Evolutionary conservation across 2,797 vertebrate genomes (phyloP).

Genomic region (Peromyscus nudipes): DNA sequence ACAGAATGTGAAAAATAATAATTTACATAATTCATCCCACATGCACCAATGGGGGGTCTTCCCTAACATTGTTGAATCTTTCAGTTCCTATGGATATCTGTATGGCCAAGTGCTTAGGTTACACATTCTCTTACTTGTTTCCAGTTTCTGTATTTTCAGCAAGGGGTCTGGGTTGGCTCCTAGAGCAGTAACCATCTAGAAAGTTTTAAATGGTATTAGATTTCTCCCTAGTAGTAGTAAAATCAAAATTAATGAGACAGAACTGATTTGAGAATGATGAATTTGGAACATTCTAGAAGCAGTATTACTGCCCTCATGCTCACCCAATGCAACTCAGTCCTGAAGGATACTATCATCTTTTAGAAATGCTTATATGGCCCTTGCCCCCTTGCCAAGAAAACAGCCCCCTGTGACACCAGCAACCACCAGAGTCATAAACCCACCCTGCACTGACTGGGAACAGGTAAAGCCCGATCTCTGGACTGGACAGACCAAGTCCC

Average conservation of each 20-base stretch:
- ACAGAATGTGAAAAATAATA: background rate
- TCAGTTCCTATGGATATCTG: background rate
- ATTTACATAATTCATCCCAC: constrained; percentile 30
- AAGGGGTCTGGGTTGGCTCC: background rate
- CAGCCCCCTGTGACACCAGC: too few relatives aligned
- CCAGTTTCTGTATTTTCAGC: constrained; percentile 21
- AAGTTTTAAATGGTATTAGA: constrained; percentile 64
- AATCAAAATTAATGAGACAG: constrained; percentile 73
- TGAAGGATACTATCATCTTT: constrained; percentile 40
- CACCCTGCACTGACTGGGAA: too few relatives aligned
- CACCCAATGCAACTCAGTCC: constrained; percentile 41
- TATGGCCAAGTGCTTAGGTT: background rate
- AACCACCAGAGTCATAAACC: too few relatives aligned
- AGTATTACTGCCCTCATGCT: background rate
- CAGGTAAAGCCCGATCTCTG: too few relatives aligned
- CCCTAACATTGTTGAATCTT: background rate
- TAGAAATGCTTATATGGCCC: background rate
- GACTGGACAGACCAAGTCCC: too few relatives aligned
- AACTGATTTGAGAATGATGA: constrained; percentile 66
- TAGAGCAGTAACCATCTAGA: constrained; percentile 42
- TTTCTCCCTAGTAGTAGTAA: constrained; percentile 59
- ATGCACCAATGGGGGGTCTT: background rate
- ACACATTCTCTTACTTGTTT: background rate
- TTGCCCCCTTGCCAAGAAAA: too few relatives aligned
- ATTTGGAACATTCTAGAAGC: constrained; percentile 45